Conservation (phyloP, 2,888 invertebrate genomes). For the Agrochola macilenta region DNA sequence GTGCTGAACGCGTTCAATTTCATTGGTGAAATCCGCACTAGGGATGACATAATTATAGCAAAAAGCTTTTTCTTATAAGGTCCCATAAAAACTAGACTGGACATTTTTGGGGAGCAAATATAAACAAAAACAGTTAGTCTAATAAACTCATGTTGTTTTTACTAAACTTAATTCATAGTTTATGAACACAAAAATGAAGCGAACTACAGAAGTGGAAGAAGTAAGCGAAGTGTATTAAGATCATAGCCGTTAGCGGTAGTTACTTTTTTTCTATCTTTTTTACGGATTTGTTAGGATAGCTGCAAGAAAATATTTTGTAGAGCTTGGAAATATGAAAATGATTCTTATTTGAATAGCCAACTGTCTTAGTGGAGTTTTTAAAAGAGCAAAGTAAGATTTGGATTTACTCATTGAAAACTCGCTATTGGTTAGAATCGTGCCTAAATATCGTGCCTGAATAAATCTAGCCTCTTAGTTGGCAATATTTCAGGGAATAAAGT, state of each 20-base stretch:
- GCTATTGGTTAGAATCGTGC: not conserved
- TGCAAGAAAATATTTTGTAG: conserved; percentile 26
- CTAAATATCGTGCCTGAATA: too few relatives aligned
- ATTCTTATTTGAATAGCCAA: conserved; percentile 8
- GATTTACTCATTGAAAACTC: not conserved
- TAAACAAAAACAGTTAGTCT: conserved; percentile 6
- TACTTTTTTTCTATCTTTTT: conserved; percentile 29
- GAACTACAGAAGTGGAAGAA: conserved; percentile 40
- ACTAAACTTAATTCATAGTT: conserved; percentile 11
- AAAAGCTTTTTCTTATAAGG: not conserved
- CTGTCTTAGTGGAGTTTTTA: not conserved
- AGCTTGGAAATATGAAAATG: conserved; percentile 20
- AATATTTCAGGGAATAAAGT: not conserved
- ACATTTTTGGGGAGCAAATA: not conserved
- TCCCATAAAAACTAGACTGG: not conserved
- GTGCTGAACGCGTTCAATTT: too few relatives aligned
- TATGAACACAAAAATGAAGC: conserved; percentile 29
- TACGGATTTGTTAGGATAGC: conserved; percentile 43
- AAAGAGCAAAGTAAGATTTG: not conserved
- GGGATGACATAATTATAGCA: not conserved
- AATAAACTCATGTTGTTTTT: not conserved
- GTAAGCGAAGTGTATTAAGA: conserved; percentile 46
- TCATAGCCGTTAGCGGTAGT: conserved; percentile 24
- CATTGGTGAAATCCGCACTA: too few relatives aligned
- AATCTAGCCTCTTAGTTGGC: too few relatives aligned